Evolutionary conservation across 2,888 invertebrate species (phyloP).

Genomic region (Caenorhabditis japonica): DNA sequence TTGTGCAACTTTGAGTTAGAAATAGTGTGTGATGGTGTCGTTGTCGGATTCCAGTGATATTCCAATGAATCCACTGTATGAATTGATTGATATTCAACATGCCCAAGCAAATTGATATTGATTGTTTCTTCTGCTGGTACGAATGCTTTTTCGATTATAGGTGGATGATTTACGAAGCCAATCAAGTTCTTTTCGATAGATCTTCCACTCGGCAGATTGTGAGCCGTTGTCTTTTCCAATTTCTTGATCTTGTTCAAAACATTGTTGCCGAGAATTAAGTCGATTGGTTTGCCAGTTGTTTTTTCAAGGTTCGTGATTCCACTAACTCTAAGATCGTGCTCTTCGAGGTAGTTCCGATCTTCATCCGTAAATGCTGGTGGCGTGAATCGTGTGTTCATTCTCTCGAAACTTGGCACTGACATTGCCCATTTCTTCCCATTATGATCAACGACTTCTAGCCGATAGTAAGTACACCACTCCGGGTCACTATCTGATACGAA

Average conservation of each 20-base stretch:
- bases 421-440: not conserved
- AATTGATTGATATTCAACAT: not conserved
- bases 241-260: not conserved
- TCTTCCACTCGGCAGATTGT: constrained; percentile 1
- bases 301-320: too few species aligned
- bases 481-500: not conserved
- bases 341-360: too few species aligned
- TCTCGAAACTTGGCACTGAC: not conserved
- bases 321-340: too few species aligned
- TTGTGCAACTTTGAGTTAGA: not conserved
- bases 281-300: too few species aligned
- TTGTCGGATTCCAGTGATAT: not conserved
- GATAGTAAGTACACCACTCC: not conserved
- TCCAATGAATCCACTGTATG: not conserved
- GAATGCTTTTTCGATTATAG: not conserved
- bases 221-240: not conserved
- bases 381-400: not conserved
- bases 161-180: constrained; percentile 7
- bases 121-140: not conserved
- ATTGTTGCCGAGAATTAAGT: constrained; percentile 4
- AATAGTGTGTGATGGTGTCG: not conserved
- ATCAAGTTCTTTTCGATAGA: not conserved
- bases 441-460: not conserved
- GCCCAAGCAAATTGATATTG: not conserved
- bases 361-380: not conserved